Conservation (phyloP, 2,888 invertebrate species). For the Germaria angustata region DNA sequence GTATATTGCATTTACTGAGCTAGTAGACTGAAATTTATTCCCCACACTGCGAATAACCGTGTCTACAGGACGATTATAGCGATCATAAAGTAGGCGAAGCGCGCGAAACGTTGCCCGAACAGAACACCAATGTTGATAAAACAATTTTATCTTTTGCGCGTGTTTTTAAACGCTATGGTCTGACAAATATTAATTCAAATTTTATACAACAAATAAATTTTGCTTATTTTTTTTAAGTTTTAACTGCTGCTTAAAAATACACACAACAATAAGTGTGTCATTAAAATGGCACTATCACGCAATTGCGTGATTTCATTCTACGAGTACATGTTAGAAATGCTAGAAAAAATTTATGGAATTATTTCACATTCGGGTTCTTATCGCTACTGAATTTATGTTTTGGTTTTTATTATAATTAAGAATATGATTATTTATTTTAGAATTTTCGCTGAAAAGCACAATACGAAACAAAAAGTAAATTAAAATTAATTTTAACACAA, state of each 20-base stretch:
- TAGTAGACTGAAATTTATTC: too few species aligned
- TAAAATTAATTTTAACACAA: too few species aligned
- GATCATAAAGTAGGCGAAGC: too few species aligned
- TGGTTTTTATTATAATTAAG: not conserved
- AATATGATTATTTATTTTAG: not conserved
- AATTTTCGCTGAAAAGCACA: conserved; percentile 10
- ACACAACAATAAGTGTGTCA: not conserved
- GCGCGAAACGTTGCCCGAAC: too few species aligned
- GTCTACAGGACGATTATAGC: too few species aligned
- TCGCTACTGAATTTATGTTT: conserved; percentile 20
- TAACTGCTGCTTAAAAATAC: not conserved
- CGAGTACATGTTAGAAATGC: not conserved
- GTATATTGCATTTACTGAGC: too few species aligned
- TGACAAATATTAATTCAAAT: conserved; percentile 30
- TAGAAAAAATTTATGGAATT: conserved; percentile 11
- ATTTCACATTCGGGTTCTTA: conserved; percentile 28
- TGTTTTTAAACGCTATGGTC: not conserved
- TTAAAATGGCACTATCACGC: conserved; percentile 54
- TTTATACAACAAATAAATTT: not conserved
- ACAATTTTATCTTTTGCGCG: too few species aligned
- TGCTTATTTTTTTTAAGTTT: not conserved
- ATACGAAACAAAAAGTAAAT: not conserved
- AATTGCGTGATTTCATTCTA: conserved; percentile 53
- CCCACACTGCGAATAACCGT: too few species aligned
- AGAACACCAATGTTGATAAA: too few species aligned